These are phyloP conservation scores for Philopedon plagiatum DNA, from an alignment of 2,888 invertebrate genomes.

Conservation along the genomic window DNA sequence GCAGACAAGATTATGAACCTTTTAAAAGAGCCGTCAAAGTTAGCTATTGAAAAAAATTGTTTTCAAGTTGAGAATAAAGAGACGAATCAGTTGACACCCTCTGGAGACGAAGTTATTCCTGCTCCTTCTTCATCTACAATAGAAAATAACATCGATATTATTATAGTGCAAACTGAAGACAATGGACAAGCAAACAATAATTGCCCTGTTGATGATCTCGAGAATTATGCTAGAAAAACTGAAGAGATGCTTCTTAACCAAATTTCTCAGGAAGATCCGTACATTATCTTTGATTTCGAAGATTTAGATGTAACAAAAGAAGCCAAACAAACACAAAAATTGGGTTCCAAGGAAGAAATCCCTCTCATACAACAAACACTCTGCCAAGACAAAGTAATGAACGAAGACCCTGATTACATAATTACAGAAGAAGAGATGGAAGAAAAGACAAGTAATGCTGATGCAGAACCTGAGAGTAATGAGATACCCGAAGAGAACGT, in stretches of 20 bases:
- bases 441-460: conserved; percentile 18
- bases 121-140: background rate
- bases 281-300: conserved; percentile 1
- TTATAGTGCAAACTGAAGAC: conserved; percentile 12
- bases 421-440: conserved; percentile 30
- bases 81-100: conserved; percentile 1
- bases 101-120: background rate
- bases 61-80: conserved; percentile 4
- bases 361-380: conserved; percentile 18
- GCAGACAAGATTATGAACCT: conserved; percentile 5
- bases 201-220: conserved; percentile 13
- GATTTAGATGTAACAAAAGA: no score
- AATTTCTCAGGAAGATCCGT: conserved; percentile 17
- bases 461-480: conserved; percentile 24
- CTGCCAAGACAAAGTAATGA: conserved; percentile 18
- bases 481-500: no score
- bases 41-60: no score
- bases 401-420: conserved; percentile 35
- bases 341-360: conserved; percentile 24
- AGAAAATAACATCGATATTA: no score
- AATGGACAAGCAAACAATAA: conserved; percentile 15
- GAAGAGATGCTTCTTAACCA: conserved; percentile 15
- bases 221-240: no score
- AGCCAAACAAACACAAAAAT: conserved; percentile 27
- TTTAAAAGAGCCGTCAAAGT: background rate